phyloP scores from a whole-genome alignment of 1,140 invertebrate genomes.

The Mesaphorura yosii region DNA sequence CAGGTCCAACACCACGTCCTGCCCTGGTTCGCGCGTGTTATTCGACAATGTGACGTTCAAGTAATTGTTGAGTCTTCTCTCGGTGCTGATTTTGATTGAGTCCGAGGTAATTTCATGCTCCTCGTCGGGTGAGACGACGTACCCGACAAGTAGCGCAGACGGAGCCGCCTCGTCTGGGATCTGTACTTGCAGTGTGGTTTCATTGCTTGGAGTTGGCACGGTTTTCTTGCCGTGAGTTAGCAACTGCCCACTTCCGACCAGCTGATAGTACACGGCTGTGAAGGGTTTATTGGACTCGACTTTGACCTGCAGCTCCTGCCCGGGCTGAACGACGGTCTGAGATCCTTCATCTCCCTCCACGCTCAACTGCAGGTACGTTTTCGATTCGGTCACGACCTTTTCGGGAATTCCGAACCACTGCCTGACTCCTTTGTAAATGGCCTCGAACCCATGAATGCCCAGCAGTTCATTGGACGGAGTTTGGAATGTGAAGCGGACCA shows the following conservation, averaged over 20 bases:
- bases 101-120: slow-evolving; percentile 63
- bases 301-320: neutral
- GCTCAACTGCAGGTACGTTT: slow-evolving; percentile 15
- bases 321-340: neutral
- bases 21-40: neutral
- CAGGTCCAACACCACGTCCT: neutral
- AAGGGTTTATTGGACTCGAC: neutral
- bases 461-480: slow-evolving; percentile 47
- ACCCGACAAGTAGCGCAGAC: neutral
- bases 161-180: neutral
- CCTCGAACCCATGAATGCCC: slow-evolving; percentile 47
- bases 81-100: slow-evolving; percentile 39
- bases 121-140: neutral
- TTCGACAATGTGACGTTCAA: neutral
- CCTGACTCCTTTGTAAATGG: slow-evolving; percentile 30
- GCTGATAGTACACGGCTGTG: neutral
- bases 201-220: neutral
- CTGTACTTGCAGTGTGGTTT: neutral
- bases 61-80: neutral
- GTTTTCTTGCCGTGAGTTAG: neutral
- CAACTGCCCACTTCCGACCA: slow-evolving; percentile 4
- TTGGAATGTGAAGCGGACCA: slow-evolving; percentile 54
- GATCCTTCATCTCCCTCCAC: neutral
- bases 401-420: neutral
- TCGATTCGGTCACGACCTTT: neutral